A percentile compares a stretch with the other conserved stretches of the same genome.
phyloP scores from a whole-genome alignment of 2,888 invertebrate species.

The Cremastobaeus sp. region DNA sequence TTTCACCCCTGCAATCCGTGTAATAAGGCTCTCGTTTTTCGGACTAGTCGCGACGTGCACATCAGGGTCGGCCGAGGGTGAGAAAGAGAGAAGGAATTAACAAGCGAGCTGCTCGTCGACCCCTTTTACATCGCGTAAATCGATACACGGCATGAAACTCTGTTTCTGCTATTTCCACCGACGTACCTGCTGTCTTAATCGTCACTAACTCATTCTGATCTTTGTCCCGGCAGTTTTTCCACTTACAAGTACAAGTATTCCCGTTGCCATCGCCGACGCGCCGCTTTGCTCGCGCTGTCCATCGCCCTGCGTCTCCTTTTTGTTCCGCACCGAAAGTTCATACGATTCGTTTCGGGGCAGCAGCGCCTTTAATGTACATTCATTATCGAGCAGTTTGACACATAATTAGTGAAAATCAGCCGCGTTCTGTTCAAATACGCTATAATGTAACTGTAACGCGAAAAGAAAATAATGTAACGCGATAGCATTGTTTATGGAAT shows the following conservation, averaged over 20 bases:
- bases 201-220: slow-evolving; percentile 48
- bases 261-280: slow-evolving; percentile 17
- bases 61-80: slow-evolving; percentile 55
- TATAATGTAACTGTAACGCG: background rate
- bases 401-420: no score
- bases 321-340: no score
- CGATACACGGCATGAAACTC: slow-evolving; percentile 64
- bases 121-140: slow-evolving; percentile 64
- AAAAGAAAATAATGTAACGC: background rate
- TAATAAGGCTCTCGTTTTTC: slow-evolving; percentile 57
- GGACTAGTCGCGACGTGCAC: slow-evolving; percentile 56
- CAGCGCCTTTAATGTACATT: no score
- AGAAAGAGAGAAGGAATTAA: slow-evolving; percentile 59
- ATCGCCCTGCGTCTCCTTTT: slow-evolving; percentile 1
- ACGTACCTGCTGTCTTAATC: slow-evolving; percentile 54
- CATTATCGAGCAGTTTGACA: no score
- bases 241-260: slow-evolving; percentile 31
- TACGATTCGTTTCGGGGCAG: no score
- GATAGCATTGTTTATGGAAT: background rate
- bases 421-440: background rate
- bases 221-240: slow-evolving; percentile 34
- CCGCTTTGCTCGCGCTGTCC: background rate
- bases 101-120: slow-evolving; percentile 60
- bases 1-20: slow-evolving; percentile 48
- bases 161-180: slow-evolving; percentile 59